phyloP scores from a whole-genome alignment of 2,113 vertebrate genomes.

The Bucco capensis region DNA sequence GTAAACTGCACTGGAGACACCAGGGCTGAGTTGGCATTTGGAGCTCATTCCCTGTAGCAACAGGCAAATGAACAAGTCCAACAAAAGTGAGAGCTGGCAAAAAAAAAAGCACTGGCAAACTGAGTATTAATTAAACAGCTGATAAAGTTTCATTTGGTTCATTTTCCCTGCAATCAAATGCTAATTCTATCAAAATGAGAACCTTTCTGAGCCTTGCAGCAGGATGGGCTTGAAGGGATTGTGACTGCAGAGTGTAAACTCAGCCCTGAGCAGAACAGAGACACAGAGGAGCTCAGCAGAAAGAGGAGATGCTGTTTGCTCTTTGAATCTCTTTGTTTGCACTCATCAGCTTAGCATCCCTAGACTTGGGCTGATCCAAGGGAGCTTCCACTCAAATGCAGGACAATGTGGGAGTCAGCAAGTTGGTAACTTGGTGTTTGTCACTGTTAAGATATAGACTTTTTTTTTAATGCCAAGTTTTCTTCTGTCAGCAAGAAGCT shows the following conservation, averaged over 20 bases:
- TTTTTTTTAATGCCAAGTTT: not conserved
- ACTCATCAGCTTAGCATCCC: not conserved
- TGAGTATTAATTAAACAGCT: constrained; percentile 60
- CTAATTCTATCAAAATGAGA: not conserved
- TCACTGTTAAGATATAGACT: not conserved
- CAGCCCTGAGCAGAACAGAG: not conserved
- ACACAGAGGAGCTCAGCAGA: not conserved
- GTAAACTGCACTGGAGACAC: not conserved
- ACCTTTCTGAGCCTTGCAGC: not conserved
- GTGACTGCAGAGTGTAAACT: not conserved
- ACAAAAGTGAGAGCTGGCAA: not conserved
- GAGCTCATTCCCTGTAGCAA: not conserved
- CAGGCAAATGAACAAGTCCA: not conserved
- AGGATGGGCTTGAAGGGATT: not conserved
- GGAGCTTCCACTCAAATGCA: not conserved
- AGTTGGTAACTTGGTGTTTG: not conserved
- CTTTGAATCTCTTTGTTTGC: not conserved
- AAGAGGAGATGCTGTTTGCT: not conserved
- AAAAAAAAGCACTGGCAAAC: constrained; percentile 24
- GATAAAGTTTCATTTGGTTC: constrained; percentile 66
- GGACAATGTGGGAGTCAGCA: not conserved
- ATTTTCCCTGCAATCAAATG: constrained; percentile 38
- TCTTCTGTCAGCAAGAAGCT: not conserved
- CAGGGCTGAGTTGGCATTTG: not conserved
- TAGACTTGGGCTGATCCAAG: too few species aligned